phyloP scores from a whole-genome alignment of 2,797 vertebrate species.

The Cossypha polioptera region DNA sequence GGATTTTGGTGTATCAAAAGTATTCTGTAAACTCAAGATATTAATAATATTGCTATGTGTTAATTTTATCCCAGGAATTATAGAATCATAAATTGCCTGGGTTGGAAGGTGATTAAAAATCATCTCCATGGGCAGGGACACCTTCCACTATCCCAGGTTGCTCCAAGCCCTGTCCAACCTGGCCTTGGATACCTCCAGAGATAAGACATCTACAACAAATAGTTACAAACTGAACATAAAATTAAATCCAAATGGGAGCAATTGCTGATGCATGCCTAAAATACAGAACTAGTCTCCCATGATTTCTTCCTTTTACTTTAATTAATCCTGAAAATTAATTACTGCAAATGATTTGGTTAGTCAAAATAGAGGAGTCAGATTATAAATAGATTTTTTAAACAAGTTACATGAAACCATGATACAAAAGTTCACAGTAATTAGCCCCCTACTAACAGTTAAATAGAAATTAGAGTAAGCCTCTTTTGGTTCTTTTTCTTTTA shows the following conservation, averaged over 20 bases:
- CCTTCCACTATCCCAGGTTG: not conserved
- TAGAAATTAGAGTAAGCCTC: not conserved
- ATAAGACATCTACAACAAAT: not conserved
- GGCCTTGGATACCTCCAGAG: not conserved
- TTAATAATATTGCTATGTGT: not conserved
- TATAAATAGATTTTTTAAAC: not conserved
- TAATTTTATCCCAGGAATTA: not conserved
- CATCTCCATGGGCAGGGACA: not conserved
- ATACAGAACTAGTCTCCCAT: not conserved
- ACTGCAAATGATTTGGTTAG: conserved; percentile 19
- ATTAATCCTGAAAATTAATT: conserved; percentile 40
- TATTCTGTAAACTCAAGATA: not conserved
- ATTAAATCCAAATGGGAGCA: not conserved
- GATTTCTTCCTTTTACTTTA: not conserved
- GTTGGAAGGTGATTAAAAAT: not conserved
- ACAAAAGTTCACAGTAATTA: conserved; percentile 22
- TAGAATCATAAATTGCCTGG: not conserved
- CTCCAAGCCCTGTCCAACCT: not conserved
- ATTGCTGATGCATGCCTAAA: not conserved
- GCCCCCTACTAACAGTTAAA: not conserved
- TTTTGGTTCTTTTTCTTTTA: not conserved
- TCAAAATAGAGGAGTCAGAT: conserved; percentile 24
- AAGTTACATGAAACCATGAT: not conserved
- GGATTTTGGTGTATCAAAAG: not conserved
- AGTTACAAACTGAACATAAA: not conserved